Percentiles rank a stretch among this genome's conserved stretches.
phyloP scores from a whole-genome alignment of 2,113 vertebrate species.

The Bubo scandiacus region DNA sequence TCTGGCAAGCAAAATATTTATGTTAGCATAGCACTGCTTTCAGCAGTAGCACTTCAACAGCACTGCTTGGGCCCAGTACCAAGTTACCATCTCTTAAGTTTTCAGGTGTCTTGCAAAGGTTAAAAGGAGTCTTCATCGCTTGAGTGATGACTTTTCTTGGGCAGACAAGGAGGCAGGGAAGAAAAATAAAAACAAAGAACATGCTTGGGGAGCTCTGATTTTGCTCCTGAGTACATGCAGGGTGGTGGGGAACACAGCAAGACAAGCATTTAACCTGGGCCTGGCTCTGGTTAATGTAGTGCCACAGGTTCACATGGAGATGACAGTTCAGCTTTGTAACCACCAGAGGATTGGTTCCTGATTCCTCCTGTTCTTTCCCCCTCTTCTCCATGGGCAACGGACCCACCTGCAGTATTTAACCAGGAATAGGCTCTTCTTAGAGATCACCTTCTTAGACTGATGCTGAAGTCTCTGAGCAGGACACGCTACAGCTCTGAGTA shows the following conservation, averaged over 20 bases:
- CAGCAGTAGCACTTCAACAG: conserved; percentile 33
- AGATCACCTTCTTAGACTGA: not conserved
- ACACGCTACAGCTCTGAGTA: not conserved
- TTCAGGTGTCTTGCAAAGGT: not conserved
- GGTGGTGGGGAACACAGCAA: not conserved
- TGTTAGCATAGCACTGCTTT: conserved; percentile 19
- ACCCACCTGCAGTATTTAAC: not conserved
- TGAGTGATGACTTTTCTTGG: not conserved
- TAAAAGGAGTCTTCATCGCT: not conserved
- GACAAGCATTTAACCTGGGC: not conserved
- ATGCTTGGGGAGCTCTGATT: not conserved
- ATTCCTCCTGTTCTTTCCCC: not conserved
- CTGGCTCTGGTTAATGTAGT: not conserved
- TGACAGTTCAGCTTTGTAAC: not conserved
- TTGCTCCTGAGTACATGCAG: not conserved
- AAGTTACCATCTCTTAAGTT: not conserved
- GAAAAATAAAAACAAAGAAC: not conserved
- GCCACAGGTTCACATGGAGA: not conserved
- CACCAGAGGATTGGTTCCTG: not conserved
- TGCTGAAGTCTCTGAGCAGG: not conserved
- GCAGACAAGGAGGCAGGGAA: accelerated
- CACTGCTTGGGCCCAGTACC: not conserved
- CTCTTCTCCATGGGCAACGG: not conserved
- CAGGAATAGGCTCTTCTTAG: not conserved
- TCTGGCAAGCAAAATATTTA: conserved; percentile 18